Base-by-base conservation (phyloP, 92 coral and sea anemone species). In the Virgularia gustaviana region DNA sequence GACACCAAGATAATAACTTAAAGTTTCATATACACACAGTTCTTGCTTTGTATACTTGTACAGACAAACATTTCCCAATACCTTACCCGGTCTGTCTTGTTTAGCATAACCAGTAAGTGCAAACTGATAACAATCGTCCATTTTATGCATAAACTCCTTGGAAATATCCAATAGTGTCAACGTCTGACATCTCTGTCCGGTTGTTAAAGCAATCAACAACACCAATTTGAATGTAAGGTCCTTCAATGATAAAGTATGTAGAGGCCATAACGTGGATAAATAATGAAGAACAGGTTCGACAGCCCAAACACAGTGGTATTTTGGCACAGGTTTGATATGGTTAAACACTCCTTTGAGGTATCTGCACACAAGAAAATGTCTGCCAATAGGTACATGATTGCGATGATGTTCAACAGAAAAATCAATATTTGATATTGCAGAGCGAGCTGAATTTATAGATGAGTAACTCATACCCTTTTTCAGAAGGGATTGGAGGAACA, bases 311-410 rank as follows among this genome's bases (percentile, higher is more conserved):
- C 8, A 18, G 11, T 5, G 32, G 22, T 54, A 54, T 24, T 54
- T 54, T 24, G 8, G 61, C 5, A 23, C 32, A 18, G 61, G 61
- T 18, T 18, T 54, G 2, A 18, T 24, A 4, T 18, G 8, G 15
- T 54, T 54, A 24, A 58, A 58, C 38, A 58, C 65, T 58, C 65
- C 65, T 58, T 58, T 58, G 38, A 58, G 37, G n/a, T 58, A 58
- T 0, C 38, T 10, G 23, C 38, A 28, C 11, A 58, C 37, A 3
- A 58, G 15, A 28, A 31, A 31, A 58, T 58, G 65, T 28, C 6
- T 31, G 19, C 39, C 65, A 25, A 28, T 6, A 30, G 65, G 65
- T 1, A 28, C 65, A 31, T 58, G 39, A 28, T n/a, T 8, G 18
- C 22, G 37, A 58, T n/a, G 11, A 37, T 6, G 11, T 8, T 24